Conservation (phyloP, 2,113 vertebrate species). For the Chiloscyllium plagiosum region DNA sequence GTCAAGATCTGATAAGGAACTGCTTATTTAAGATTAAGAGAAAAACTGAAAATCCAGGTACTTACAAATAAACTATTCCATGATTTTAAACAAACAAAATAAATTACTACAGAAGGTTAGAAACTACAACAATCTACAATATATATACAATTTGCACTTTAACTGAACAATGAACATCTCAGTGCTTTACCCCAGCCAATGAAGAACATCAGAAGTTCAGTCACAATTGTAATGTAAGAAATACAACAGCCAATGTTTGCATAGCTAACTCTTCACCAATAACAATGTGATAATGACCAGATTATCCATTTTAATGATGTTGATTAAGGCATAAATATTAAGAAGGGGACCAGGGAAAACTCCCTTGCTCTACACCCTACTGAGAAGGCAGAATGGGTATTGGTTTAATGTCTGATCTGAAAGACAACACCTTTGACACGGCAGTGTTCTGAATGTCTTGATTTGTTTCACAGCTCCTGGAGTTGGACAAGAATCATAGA, state of each 20-base stretch:
- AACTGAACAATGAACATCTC: too few species aligned
- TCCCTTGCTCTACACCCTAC: background rate
- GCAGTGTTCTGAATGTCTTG: background rate
- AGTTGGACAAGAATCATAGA: background rate
- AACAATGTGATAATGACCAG: background rate
- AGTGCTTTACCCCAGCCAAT: too few species aligned
- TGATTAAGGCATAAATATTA: background rate
- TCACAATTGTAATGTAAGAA: background rate
- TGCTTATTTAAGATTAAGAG: too few species aligned
- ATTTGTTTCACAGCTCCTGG: background rate
- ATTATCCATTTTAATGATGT: background rate
- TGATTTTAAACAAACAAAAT: too few species aligned
- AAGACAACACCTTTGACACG: background rate
- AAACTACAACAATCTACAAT: too few species aligned
- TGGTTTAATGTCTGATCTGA: background rate
- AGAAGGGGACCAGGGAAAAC: background rate
- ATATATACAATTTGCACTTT: too few species aligned
- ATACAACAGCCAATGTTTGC: background rate
- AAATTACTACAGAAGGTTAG: too few species aligned
- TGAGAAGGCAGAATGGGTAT: background rate
- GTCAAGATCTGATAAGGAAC: too few species aligned
- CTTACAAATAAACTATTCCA: too few species aligned
- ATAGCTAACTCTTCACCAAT: background rate
- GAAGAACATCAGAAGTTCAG: background rate
- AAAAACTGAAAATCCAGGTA: too few species aligned